A percentile compares a stretch with the other conserved stretches of the same genome.
phyloP scores from a whole-genome alignment of 2,797 vertebrate species.

The Lepidocolaptes lacrymiger region DNA sequence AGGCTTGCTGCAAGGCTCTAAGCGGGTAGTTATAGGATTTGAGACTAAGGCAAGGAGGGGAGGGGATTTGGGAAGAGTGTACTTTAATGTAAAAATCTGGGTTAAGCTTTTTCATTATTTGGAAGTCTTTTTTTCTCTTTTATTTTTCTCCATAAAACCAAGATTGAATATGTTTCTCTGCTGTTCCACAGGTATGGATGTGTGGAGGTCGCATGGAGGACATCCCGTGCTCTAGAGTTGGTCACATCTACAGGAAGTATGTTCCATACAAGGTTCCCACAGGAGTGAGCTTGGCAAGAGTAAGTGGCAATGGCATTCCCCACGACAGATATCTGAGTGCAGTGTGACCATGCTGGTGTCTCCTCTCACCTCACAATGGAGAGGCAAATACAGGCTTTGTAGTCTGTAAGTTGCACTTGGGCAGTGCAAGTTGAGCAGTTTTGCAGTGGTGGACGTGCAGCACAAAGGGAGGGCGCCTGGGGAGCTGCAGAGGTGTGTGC shows the following conservation, averaged over 20 bases:
- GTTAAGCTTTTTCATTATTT: not conserved
- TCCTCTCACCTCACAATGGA: not conserved
- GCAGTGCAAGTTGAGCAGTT: not conserved
- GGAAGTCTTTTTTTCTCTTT: not conserved
- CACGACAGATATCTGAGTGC: not conserved
- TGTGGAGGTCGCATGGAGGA: slow-evolving; percentile 98
- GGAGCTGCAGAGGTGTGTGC: not conserved
- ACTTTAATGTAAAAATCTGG: not conserved
- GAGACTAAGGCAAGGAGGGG: not conserved
- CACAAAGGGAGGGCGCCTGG: not conserved
- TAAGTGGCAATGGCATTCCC: slow-evolving; percentile 69
- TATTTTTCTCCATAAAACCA: not conserved
- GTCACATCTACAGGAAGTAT: slow-evolving; percentile 97
- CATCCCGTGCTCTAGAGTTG: slow-evolving; percentile 95
- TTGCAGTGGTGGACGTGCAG: not conserved
- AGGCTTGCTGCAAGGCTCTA: not conserved
- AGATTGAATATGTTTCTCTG: not conserved
- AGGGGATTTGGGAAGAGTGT: not conserved
- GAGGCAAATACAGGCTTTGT: not conserved
- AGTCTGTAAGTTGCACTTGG: not conserved
- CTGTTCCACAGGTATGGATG: slow-evolving; percentile 91
- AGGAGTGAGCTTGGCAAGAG: slow-evolving; percentile 91
- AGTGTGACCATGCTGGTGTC: accelerated
- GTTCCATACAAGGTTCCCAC: slow-evolving; percentile 96
- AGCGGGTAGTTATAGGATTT: not conserved